phyloP scores from a whole-genome alignment of 2,888 invertebrate species.

The Euphydryas editha region DNA sequence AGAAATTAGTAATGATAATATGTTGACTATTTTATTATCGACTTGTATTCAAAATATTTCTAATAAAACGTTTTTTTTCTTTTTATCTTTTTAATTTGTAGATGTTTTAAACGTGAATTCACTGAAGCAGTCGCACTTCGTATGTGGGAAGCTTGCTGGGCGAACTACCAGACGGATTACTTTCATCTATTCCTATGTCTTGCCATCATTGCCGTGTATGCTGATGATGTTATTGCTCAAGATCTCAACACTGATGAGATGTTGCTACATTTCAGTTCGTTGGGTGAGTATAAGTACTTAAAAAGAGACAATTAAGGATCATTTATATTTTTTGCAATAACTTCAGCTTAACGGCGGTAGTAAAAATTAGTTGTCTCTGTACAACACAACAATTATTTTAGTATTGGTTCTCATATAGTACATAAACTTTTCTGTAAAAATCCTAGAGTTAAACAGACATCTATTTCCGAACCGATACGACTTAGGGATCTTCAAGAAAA shows the following conservation, averaged over 20 bases:
- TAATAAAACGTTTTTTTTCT: not conserved
- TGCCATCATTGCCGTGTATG: conserved; percentile 96
- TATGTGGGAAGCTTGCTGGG: conserved; percentile 99
- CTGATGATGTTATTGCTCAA: conserved; percentile 96
- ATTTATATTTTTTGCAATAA: no score
- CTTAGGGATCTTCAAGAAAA: no score
- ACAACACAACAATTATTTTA: no score
- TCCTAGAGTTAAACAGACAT: no score
- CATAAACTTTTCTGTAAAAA: no score
- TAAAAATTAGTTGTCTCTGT: no score
- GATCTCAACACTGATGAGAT: conserved; percentile 96
- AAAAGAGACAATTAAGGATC: not conserved
- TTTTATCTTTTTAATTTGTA: conserved; percentile 52
- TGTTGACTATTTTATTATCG: no score
- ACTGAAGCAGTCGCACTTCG: conserved; percentile 93
- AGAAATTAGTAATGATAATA: no score
- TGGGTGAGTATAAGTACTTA: conserved; percentile 77
- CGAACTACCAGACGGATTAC: conserved; percentile 97
- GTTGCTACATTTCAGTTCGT: conserved; percentile 96
- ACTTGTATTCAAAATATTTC: not conserved
- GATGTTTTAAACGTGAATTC: conserved; percentile 96
- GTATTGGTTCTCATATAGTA: no score
- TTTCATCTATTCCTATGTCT: conserved; percentile 97
- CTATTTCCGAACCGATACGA: no score
- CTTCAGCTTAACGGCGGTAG: no score